phyloP scores from a whole-genome alignment of 2,888 invertebrate species.

The Agrochola lychnidis region DNA sequence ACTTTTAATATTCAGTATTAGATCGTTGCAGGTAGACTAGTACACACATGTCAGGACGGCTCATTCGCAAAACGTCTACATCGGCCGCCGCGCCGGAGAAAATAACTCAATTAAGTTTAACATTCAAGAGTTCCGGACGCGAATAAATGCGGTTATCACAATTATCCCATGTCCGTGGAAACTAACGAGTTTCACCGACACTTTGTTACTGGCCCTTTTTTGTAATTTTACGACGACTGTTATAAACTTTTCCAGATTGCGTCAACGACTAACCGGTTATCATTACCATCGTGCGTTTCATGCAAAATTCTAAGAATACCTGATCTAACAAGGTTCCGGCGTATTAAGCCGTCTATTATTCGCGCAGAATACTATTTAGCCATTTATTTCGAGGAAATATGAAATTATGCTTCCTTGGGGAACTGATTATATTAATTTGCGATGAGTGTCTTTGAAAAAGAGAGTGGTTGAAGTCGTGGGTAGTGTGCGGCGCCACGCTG shows the following conservation, averaged over 20 bases:
- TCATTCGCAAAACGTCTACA: too few relatives aligned
- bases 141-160: constrained; percentile 86
- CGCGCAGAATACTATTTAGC: not conserved
- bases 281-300: constrained; percentile 13
- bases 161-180: constrained; percentile 82
- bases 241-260: constrained; percentile 43
- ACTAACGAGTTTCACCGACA: constrained; percentile 77
- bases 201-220: constrained; percentile 67
- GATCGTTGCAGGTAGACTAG: constrained; percentile 36
- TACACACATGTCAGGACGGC: constrained; percentile 53
- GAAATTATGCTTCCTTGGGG: constrained; percentile 42
- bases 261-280: constrained; percentile 8
- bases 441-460: constrained; percentile 69
- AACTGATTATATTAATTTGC: constrained; percentile 74
- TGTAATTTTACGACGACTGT: constrained; percentile 50
- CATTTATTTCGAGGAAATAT: constrained; percentile 9
- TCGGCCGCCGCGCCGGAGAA: constrained; percentile 65
- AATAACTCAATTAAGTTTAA: constrained; percentile 87
- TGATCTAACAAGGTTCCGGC: not conserved
- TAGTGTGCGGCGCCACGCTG: constrained; percentile 78
- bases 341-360: not conserved
- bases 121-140: constrained; percentile 81
- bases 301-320: constrained; percentile 1
- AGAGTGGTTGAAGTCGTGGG: constrained; percentile 71
- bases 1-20: constrained; percentile 51